Evolutionary conservation across 2,888 invertebrate genomes (phyloP).

Genomic region (Prosopocoilus inquinatus): DNA sequence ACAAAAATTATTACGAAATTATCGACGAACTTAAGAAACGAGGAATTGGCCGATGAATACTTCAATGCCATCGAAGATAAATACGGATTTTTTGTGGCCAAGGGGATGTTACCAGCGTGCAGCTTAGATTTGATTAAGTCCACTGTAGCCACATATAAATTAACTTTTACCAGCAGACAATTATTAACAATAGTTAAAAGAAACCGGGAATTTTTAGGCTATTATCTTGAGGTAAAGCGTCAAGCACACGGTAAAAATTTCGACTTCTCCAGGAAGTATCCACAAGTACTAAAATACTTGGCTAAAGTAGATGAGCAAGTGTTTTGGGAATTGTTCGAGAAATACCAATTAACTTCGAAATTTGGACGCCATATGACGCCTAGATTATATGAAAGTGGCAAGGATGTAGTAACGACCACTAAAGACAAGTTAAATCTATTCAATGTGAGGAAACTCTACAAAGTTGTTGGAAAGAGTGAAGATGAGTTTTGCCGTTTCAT

Average conservation of each 20-base stretch:
- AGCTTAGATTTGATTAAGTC: too few species aligned
- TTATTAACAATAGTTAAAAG: constrained; percentile 14
- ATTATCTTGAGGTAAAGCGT: constrained; percentile 11
- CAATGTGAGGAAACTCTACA: constrained; percentile 1
- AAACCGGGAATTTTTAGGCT: constrained; percentile 10
- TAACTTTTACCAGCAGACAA: constrained; percentile 14
- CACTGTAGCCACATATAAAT: too few species aligned
- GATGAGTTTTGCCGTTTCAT: constrained; percentile 11
- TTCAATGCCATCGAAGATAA: constrained; percentile 16
- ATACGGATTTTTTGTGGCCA: constrained; percentile 21
- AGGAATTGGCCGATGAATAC: constrained; percentile 13
- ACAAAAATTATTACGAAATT: too few species aligned
- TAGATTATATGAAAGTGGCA: constrained; percentile 12
- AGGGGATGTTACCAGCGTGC: constrained; percentile 18
- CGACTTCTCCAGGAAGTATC: not conserved
- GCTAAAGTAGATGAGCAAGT: constrained; percentile 12
- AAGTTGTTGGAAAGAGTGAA: constrained; percentile 8
- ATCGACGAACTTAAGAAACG: constrained; percentile 15
- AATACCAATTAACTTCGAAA: constrained; percentile 1
- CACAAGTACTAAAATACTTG: constrained; percentile 4
- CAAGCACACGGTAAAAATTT: not conserved
- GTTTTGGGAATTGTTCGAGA: constrained; percentile 14
- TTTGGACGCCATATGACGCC: constrained; percentile 18
- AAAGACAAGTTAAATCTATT: constrained; percentile 4
- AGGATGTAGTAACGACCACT: constrained; percentile 10